Conservation (phyloP, 2,797 vertebrate species). For the Caiman crocodilus region DNA sequence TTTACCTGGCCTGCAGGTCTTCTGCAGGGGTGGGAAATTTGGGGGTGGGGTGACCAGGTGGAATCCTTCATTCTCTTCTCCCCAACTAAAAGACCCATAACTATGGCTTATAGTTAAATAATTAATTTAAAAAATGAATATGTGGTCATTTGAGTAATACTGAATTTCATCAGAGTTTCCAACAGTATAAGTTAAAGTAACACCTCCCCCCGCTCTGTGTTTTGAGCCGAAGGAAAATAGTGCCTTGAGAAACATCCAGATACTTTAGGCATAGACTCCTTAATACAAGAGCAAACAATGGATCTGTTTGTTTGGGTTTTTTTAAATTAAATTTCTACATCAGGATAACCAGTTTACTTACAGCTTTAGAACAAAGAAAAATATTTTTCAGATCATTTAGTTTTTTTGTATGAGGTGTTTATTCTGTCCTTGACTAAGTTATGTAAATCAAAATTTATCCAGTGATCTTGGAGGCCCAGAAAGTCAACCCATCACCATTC, state of each 20-base stretch:
- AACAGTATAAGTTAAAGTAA: neutral
- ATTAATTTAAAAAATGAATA: neutral
- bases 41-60: neutral
- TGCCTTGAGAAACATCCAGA: neutral
- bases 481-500: neutral
- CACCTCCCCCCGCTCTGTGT: neutral
- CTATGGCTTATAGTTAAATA: neutral
- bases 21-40: too few species aligned
- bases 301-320: neutral
- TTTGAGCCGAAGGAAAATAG: neutral
- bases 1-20: too few species aligned
- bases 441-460: neutral
- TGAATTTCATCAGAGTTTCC: neutral
- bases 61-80: neutral
- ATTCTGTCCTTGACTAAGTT: neutral
- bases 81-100: neutral
- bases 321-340: neutral
- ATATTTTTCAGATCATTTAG: neutral
- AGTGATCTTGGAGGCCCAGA: neutral
- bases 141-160: neutral
- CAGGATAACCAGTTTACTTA: neutral
- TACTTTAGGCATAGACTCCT: neutral
- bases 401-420: neutral
- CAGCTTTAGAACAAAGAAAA: neutral
- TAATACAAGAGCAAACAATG: fast-evolving